Evolutionary conservation across 2,888 invertebrate species (phyloP), one percentile per base, ranked within the genome.

Genomic region (Beris chalybata): DNA sequence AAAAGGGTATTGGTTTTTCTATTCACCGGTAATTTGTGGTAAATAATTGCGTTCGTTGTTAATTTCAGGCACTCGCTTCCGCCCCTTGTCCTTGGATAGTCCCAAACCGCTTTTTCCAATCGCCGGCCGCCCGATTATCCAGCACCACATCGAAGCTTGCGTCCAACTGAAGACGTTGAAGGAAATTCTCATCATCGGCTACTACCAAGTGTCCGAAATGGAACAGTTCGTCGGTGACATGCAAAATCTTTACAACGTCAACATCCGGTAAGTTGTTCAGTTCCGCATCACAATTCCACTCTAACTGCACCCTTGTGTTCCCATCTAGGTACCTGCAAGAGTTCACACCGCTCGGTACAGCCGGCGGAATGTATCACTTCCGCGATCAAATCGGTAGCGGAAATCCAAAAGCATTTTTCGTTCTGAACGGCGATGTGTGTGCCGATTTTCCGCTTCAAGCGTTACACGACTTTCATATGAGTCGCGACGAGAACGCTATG

Each of bases 61-160:
- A 9, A 32, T 12, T 82, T 47, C 78, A 97, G 98, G 98, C 1
- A 99, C 98, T 7, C 85, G 98, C 64, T 99, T 99, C 81, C 89
- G 99, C 0, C 99, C 99, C 0, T 83, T 99, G 4, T 97, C 97
- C 0, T 82, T 99, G 68, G 97, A 98, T 77, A 89, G 93, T n/a
- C 97, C 99, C 0, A 99, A 99, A 79, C 98, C 98, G 0, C 79
- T 99, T 13, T 99, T 99, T 80, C 97, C 97, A 0, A 91, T 99
- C 12, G 99, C 97, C 59, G 99, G 99, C 0, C 82, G 94, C 48
- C 97, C 98, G 0, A 85, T 98, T 69, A 93, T 99, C 68, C 96
- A 98, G 77, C 98, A 99, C 78, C 96, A 97, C 76, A 95, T 99
- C 61, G 95, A 97, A 80, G 95, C 97, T 55, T 96, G 97, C 76